phyloP scores from a whole-genome alignment of 2,113 vertebrate species.

The Stictonetta naevosa region DNA sequence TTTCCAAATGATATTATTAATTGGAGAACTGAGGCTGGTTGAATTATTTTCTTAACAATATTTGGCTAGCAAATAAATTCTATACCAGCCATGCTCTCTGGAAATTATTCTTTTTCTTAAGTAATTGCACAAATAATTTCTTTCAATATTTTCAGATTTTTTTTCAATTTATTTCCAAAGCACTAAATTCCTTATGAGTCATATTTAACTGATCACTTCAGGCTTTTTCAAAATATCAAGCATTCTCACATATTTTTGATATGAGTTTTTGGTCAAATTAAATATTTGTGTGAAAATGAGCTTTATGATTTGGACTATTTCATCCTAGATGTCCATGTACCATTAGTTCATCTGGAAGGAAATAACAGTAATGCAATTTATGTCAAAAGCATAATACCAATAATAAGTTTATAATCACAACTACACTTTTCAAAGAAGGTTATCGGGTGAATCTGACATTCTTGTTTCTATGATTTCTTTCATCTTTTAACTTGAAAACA shows the following conservation, averaged over 20 bases:
- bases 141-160: neutral
- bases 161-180: neutral
- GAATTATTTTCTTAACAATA: neutral
- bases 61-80: slow-evolving; percentile 29
- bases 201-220: neutral
- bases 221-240: neutral
- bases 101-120: neutral
- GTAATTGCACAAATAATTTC: neutral
- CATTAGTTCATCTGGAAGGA: neutral
- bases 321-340: neutral
- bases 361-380: neutral
- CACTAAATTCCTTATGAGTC: neutral
- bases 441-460: neutral
- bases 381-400: neutral
- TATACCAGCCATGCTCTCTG: neutral
- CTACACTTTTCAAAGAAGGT: neutral
- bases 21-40: neutral
- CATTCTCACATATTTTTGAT: neutral
- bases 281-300: neutral
- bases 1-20: neutral
- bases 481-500: neutral
- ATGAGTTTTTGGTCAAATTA: neutral
- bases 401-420: neutral
- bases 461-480: neutral
- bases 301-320: neutral